Base-by-base conservation (phyloP, 2,113 vertebrate genomes). In the Dipodomys spectabilis region DNA sequence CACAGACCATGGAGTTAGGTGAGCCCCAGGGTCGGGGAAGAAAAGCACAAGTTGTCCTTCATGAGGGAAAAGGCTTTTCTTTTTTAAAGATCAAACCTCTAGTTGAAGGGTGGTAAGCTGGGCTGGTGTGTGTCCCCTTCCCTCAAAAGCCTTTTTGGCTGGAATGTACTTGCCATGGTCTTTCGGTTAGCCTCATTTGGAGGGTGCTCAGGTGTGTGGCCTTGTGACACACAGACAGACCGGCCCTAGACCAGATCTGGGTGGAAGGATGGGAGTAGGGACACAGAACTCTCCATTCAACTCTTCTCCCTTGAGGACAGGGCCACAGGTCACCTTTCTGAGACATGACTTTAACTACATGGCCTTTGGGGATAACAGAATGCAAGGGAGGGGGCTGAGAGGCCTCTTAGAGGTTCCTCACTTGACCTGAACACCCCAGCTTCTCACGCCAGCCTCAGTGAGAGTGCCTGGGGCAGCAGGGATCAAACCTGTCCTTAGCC, bases 21-120 rank as follows among this genome's bases (percentile, higher is more conserved):
- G 35, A 88, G 93, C 82, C 88, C 65, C 77, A 53, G 78, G 80
- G 79, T 78, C 86, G 28, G 71, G 68, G 57, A 64, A 78, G 86
- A n/a, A 75, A 45, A 92, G 90, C 71, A 75, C 79, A 35, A 49
- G 74, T 32, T 44, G 60, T 83, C 83, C 49, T 82, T 78, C 12
- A 20, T n/a, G n/a, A 83, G 80, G 82, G 82, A 75, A 67, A 39
- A 23, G 60, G 39, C 39, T 39, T 39, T 39, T 53, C 12, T 53
- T 53, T 53, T 53, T 53, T 53, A 86, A 68, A 74, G 90, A 65
- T 28, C 28, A 25, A 82, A 86, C 84, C 44, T 75, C 6, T 86
- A 60, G 74, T 22, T 30, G 60, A 69, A 53, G 28, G 82, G 62
- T 64, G 78, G 45, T 82, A 86, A 30, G n/a, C 1, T 13, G 67